A percentile compares a stretch with the other conserved stretches of the same genome.
Conservation (phyloP, 2,888 invertebrate species). For the Standfussiana lucernea region DNA sequence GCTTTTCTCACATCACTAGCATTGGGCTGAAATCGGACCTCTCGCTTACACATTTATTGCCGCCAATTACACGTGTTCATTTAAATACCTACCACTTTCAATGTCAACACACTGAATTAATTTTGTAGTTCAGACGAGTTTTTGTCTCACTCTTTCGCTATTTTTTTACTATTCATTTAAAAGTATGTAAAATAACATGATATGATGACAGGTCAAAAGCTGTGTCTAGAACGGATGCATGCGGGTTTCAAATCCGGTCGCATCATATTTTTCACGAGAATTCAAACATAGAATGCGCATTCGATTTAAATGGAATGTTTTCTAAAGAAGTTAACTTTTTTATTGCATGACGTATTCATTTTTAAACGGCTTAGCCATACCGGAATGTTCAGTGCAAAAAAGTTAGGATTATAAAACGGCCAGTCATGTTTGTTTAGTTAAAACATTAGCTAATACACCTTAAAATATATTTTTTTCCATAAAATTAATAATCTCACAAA, state of each 20-base stretch:
- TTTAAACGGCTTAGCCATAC: slow-evolving; percentile 18
- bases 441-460: slow-evolving; percentile 37
- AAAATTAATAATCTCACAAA: slow-evolving; percentile 50
- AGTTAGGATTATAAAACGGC: not conserved
- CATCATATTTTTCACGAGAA: slow-evolving; percentile 52
- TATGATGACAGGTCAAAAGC: slow-evolving; percentile 23
- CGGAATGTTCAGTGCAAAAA: slow-evolving; percentile 42
- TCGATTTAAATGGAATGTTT: slow-evolving; percentile 42
- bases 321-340: slow-evolving; percentile 40
- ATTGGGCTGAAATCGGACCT: slow-evolving; percentile 1
- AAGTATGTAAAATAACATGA: not conserved
- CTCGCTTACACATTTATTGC: slow-evolving; percentile 23
- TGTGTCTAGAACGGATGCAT: slow-evolving; percentile 53
- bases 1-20: not conserved
- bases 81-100: slow-evolving; percentile 33
- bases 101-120: slow-evolving; percentile 22
- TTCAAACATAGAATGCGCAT: slow-evolving; percentile 45
- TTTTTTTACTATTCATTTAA: not conserved
- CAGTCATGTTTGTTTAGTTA: slow-evolving; percentile 50
- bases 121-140: slow-evolving; percentile 1
- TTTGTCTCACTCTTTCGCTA: slow-evolving; percentile 9
- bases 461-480: slow-evolving; percentile 34
- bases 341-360: slow-evolving; percentile 33
- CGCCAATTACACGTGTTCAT: slow-evolving; percentile 29
- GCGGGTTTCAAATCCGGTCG: slow-evolving; percentile 42